A percentile compares a stretch with the other conserved stretches of the same genome.
phyloP scores from a whole-genome alignment of 2,888 invertebrate species.

The Agrypnus murinus region DNA sequence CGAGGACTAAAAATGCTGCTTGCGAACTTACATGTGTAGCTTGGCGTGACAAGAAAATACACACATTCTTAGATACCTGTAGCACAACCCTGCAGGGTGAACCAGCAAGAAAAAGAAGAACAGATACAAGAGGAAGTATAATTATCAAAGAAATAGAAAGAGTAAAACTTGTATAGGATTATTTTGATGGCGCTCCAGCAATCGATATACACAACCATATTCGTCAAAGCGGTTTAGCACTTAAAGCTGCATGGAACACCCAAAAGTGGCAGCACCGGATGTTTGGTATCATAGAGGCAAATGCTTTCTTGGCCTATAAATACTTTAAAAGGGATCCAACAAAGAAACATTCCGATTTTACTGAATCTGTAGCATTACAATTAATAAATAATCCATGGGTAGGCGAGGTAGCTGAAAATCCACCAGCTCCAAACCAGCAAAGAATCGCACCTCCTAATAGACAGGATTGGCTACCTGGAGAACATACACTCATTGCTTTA shows the following conservation, averaged over 20 bases:
- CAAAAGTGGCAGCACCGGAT: conserved; percentile 48
- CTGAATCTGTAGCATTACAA: neutral
- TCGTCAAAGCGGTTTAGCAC: conserved; percentile 48
- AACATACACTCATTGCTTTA: too few species aligned
- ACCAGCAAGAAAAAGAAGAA: conserved; percentile 13
- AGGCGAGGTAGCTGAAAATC: too few species aligned
- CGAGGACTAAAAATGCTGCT: too few species aligned
- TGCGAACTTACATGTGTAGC: neutral
- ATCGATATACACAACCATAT: conserved; percentile 45
- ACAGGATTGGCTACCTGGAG: too few species aligned
- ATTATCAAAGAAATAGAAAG: conserved; percentile 12
- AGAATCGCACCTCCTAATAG: too few species aligned
- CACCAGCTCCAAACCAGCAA: too few species aligned
- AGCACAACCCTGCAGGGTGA: conserved; percentile 13
- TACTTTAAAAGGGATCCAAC: neutral
- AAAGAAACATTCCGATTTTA: conserved; percentile 1
- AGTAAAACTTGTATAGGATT: conserved; percentile 2
- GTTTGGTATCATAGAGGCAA: conserved; percentile 42
- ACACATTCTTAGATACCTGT: conserved; percentile 32
- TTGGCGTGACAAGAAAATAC: conserved; percentile 23
- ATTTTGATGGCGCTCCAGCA: neutral
- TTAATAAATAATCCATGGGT: conserved; percentile 22
- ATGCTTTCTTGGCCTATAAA: conserved; percentile 15
- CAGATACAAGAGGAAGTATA: conserved; percentile 19
- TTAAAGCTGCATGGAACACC: conserved; percentile 49